These are phyloP conservation scores for Danaus chrysippus DNA, from an alignment of 2,888 invertebrate genomes.

Conservation along the genomic window DNA sequence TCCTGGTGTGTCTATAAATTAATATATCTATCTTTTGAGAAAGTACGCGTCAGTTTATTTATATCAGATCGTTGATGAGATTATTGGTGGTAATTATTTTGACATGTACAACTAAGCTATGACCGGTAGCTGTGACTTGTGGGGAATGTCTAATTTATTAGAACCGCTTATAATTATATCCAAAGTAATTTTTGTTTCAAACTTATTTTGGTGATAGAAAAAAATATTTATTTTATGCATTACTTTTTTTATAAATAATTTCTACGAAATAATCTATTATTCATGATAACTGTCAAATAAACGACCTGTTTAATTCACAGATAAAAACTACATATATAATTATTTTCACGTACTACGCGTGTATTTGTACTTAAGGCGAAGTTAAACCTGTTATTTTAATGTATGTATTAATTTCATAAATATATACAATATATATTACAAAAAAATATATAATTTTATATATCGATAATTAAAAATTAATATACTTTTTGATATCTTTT, in stretches of 20 bases:
- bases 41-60: constrained; percentile 35
- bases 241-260: too few species aligned
- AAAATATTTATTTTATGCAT: too few species aligned
- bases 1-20: constrained; percentile 9
- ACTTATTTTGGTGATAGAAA: too few species aligned
- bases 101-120: constrained; percentile 47
- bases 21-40: constrained; percentile 18
- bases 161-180: too few species aligned
- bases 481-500: too few species aligned
- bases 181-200: too few species aligned
- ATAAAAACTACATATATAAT: constrained; percentile 7
- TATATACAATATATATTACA: too few species aligned
- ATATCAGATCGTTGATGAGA: constrained; percentile 51
- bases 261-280: too few species aligned
- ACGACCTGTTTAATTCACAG: constrained; percentile 12
- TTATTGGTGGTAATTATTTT: constrained; percentile 61
- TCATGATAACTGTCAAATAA: constrained; percentile 15
- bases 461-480: too few species aligned
- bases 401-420: too few species aligned
- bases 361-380: not conserved
- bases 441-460: too few species aligned
- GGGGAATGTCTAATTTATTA: not conserved
- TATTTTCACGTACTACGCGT: constrained; percentile 6
- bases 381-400: too few species aligned
- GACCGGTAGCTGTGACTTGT: constrained; percentile 5